A percentile compares a stretch with the other conserved stretches of the same genome.
Evolutionary conservation across 2,113 vertebrate genomes (phyloP).

Genomic region (Aphyosemion australe): DNA sequence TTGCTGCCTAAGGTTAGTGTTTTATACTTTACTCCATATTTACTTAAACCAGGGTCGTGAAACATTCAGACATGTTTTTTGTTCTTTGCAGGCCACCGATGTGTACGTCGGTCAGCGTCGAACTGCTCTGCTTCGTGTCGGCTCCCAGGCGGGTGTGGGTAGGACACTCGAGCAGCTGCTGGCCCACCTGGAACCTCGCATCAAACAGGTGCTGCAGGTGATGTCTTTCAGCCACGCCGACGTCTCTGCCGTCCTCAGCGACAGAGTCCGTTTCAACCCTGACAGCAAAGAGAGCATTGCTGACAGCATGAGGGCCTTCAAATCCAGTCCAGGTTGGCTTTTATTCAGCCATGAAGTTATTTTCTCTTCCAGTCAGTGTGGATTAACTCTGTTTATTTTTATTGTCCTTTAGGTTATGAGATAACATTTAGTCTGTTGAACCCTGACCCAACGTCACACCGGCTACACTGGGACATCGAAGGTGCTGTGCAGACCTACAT

Average conservation of each 20-base stretch:
- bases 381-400: neutral
- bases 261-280: constrained; percentile 81
- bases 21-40: too few species aligned
- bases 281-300: constrained; percentile 78
- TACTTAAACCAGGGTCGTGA: neutral
- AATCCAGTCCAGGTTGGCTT: constrained; percentile 90
- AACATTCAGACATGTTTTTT: neutral
- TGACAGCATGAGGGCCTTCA: constrained; percentile 88
- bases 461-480: constrained; percentile 90
- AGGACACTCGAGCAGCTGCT: constrained; percentile 74
- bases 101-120: constrained; percentile 88
- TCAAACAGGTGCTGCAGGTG: constrained; percentile 81
- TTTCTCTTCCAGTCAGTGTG: neutral
- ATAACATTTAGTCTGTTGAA: constrained; percentile 96
- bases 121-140: constrained; percentile 78
- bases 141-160: constrained; percentile 54
- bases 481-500: constrained; percentile 84
- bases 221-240: constrained; percentile 90
- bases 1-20: constrained; percentile 85
- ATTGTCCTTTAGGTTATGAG: constrained; percentile 86
- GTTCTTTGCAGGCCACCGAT: constrained; percentile 67
- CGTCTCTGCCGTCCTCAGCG: constrained; percentile 82
- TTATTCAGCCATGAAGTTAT: constrained; percentile 4
- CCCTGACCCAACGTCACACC: constrained; percentile 91
- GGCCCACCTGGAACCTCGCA: constrained; percentile 62